phyloP scores from a whole-genome alignment of 2,888 invertebrate species.

The Crematogaster levior region DNA sequence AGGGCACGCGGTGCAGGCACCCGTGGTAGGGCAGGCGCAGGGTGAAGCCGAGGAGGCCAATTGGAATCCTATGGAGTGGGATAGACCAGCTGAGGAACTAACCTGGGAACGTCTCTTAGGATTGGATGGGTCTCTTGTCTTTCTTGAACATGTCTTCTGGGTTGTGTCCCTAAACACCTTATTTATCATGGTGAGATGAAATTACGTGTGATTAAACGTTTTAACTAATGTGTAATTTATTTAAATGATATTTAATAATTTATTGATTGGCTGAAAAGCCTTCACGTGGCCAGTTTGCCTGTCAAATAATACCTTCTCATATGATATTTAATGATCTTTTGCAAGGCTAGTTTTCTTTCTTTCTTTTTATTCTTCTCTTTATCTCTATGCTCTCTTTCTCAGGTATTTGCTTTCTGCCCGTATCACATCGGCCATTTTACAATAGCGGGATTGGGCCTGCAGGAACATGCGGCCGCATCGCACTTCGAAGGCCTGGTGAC shows the following conservation, averaged over 20 bases:
- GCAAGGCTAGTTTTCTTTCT: not conserved
- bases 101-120: constrained; percentile 99
- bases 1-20: constrained; percentile 59
- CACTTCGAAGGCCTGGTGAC: constrained; percentile 98
- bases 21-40: constrained; percentile 86
- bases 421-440: constrained; percentile 97
- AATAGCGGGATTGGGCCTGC: constrained; percentile 90
- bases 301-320: too few species aligned
- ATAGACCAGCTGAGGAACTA: constrained; percentile 97
- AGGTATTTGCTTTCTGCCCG: constrained; percentile 98
- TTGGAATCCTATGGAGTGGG: constrained; percentile 99
- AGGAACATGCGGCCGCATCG: constrained; percentile 90
- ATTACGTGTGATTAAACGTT: not conserved
- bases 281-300: too few species aligned
- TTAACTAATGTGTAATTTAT: not conserved
- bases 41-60: constrained; percentile 92
- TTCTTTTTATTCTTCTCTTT: not conserved
- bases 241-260: too few species aligned
- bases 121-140: constrained; percentile 98
- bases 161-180: constrained; percentile 98
- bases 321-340: not conserved
- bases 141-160: constrained; percentile 99
- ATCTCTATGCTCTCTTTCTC: constrained; percentile 10
- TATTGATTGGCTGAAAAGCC: too few species aligned
- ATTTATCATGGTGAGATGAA: constrained; percentile 92